These are phyloP conservation scores for Cephus cinctus DNA, from an alignment of 1,140 invertebrate species.

Conservation along the genomic window DNA sequence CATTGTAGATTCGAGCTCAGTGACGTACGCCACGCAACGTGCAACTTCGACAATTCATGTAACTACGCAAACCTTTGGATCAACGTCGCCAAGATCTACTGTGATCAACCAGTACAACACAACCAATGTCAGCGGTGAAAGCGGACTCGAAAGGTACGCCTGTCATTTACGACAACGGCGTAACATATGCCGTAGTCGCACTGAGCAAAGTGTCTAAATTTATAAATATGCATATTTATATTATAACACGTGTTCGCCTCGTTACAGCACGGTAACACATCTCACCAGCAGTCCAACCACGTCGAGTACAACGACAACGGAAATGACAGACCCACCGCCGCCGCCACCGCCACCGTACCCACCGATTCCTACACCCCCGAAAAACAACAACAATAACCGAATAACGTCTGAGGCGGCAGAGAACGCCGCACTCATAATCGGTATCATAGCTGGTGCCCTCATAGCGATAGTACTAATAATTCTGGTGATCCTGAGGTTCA, in stretches of 20 bases:
- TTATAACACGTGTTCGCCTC: constrained; percentile 36
- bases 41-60: constrained; percentile 45
- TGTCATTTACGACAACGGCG: no score
- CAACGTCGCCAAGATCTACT: constrained; percentile 40
- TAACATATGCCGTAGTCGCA: no score
- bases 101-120: constrained; percentile 42
- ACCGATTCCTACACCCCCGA: constrained; percentile 38
- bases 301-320: constrained; percentile 44
- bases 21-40: constrained; percentile 44
- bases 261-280: constrained; percentile 32
- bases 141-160: neutral
- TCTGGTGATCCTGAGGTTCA: constrained; percentile 85
- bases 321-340: constrained; percentile 48
- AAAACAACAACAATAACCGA: constrained; percentile 58
- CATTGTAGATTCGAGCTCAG: constrained; percentile 49
- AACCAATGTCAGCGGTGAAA: neutral
- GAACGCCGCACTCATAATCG: constrained; percentile 76
- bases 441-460: constrained; percentile 86
- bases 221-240: no score
- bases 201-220: no score
- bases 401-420: constrained; percentile 73
- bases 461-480: constrained; percentile 90
- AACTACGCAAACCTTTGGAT: constrained; percentile 40
- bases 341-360: constrained; percentile 46
- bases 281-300: constrained; percentile 25